Percentiles rank a stretch among this genome's conserved stretches.
These are phyloP conservation scores for Melipona bicolor DNA, from an alignment of 2,888 invertebrate species.

Conservation along the genomic window DNA sequence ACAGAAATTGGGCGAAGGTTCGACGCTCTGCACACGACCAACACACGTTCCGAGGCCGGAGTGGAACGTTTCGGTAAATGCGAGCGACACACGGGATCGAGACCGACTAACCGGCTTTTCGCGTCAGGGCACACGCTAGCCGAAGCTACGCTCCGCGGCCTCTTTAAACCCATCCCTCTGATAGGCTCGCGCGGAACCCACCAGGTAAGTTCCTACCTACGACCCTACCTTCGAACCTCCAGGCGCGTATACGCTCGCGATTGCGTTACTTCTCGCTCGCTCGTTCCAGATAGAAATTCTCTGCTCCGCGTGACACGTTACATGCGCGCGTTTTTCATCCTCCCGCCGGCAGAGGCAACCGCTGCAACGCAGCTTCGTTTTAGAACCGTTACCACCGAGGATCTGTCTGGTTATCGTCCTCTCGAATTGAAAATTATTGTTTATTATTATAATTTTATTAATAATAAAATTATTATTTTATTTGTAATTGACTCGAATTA, in stretches of 20 bases:
- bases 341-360: too few relatives aligned
- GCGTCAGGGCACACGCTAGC: constrained; percentile 74
- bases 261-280: constrained; percentile 8
- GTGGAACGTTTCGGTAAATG: constrained; percentile 41
- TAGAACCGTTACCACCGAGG: not conserved
- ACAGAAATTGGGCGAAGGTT: not conserved
- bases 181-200: constrained; percentile 60
- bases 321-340: not conserved
- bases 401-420: too few relatives aligned
- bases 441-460: too few relatives aligned
- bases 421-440: too few relatives aligned
- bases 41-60: constrained; percentile 6
- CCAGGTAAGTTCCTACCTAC: constrained; percentile 62
- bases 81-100: constrained; percentile 74
- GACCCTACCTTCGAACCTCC: constrained; percentile 27
- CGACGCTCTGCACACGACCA: too few relatives aligned
- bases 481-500: too few relatives aligned
- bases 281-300: constrained; percentile 3
- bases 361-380: too few relatives aligned
- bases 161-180: constrained; percentile 69
- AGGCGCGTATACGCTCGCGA: constrained; percentile 33
- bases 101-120: constrained; percentile 82
- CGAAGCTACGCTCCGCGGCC: constrained; percentile 63
- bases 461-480: too few relatives aligned
- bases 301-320: not conserved